Evolutionary conservation across 2,797 vertebrate genomes (phyloP).

Genomic region (Leptodactylus fallax): DNA sequence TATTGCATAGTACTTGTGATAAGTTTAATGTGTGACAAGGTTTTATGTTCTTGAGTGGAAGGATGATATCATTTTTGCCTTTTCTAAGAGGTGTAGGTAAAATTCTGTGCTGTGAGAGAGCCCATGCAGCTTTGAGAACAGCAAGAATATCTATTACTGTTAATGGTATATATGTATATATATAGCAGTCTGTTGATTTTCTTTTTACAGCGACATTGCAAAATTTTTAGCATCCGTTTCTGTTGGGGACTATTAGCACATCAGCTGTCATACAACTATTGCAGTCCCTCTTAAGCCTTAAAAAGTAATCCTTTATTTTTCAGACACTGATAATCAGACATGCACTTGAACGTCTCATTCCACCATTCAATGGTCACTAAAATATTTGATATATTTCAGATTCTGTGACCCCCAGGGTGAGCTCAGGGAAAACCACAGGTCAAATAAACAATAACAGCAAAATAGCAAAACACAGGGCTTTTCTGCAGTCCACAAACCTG

Average conservation of each 20-base stretch:
- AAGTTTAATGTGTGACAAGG: slow-evolving; percentile 14
- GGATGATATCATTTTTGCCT: slow-evolving; percentile 25
- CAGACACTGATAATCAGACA: slow-evolving; percentile 71
- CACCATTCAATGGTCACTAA: slow-evolving; percentile 73
- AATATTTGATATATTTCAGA: slow-evolving; percentile 73
- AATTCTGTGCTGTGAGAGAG: slow-evolving; percentile 8
- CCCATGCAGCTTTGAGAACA: background rate
- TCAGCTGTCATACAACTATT: slow-evolving; percentile 22
- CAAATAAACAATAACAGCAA: slow-evolving; percentile 60
- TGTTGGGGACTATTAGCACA: slow-evolving; percentile 10
- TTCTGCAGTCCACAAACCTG: slow-evolving; percentile 77
- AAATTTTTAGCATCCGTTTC: slow-evolving; percentile 12
- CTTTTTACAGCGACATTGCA: slow-evolving; percentile 28
- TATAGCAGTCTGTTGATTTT: slow-evolving; percentile 1
- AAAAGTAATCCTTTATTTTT: slow-evolving; percentile 70
- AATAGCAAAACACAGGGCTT: slow-evolving; percentile 75
- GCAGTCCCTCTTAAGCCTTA: slow-evolving; percentile 76
- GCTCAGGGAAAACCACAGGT: slow-evolving; percentile 79
- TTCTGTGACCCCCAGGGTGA: slow-evolving; percentile 82
- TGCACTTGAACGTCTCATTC: slow-evolving; percentile 69
- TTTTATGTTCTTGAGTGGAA: background rate
- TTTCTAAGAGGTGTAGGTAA: slow-evolving; percentile 11
- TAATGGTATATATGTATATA: background rate
- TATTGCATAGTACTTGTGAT: slow-evolving; percentile 26
- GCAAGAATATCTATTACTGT: slow-evolving; percentile 3